phyloP scores from a whole-genome alignment of 2,797 vertebrate species.

The Phylloscopus collybita region DNA sequence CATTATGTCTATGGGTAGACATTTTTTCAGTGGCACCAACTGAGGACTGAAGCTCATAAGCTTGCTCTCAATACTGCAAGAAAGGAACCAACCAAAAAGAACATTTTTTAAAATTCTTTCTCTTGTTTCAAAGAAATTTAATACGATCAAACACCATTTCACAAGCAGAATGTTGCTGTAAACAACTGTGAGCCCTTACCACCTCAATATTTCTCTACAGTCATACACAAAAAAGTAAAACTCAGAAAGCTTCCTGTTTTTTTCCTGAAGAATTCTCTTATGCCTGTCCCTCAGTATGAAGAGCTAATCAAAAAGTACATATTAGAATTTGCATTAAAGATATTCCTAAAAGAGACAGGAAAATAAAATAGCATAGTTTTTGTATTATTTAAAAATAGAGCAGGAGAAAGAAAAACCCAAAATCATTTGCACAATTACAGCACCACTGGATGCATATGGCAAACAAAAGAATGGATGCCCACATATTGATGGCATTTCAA shows the following conservation, averaged over 20 bases:
- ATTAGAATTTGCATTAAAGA: background rate
- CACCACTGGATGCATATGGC: background rate
- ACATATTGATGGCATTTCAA: background rate
- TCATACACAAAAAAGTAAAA: background rate
- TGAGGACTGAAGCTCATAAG: background rate
- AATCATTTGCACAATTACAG: background rate
- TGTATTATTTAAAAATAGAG: background rate
- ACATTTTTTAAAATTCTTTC: background rate
- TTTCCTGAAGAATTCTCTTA: background rate
- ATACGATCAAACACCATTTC: background rate
- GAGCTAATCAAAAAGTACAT: background rate
- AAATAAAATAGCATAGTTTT: background rate
- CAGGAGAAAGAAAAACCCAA: background rate
- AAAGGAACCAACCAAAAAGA: background rate
- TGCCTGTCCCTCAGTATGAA: background rate
- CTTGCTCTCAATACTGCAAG: background rate
- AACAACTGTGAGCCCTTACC: background rate
- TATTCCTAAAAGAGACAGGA: background rate
- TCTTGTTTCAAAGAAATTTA: background rate
- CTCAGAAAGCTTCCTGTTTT: background rate
- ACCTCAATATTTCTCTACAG: background rate
- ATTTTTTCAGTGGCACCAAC: background rate
- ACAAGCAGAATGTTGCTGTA: constrained; percentile 22
- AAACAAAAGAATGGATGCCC: background rate
- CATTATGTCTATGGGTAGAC: background rate